Evolutionary conservation across 2,797 vertebrate genomes (phyloP).

Genomic region (Notoglanidium macrostoma): DNA sequence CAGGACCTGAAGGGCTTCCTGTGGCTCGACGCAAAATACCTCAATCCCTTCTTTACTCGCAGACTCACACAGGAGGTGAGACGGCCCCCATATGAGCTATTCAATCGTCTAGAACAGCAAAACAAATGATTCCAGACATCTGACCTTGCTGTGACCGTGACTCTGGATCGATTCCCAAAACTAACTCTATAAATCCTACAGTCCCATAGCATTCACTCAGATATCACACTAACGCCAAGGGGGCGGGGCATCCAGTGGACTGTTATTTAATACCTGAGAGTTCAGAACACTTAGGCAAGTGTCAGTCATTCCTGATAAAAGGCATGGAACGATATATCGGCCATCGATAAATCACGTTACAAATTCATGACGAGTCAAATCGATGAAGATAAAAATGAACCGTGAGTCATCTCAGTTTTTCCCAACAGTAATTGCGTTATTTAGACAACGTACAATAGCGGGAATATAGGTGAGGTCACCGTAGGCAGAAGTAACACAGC

Average conservation of each 20-base stretch:
- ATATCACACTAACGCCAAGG: too few relatives aligned
- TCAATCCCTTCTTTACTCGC: slow-evolving; percentile 98
- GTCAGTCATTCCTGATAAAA: neutral
- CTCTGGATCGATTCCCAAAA: neutral
- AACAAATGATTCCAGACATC: neutral
- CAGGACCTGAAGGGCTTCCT: slow-evolving; percentile 97
- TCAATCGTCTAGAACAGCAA: neutral
- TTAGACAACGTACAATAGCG: too few relatives aligned
- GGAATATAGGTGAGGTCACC: too few relatives aligned
- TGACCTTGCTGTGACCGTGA: neutral
- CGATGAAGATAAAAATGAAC: too few relatives aligned
- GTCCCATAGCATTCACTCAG: too few relatives aligned
- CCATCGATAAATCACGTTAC: too few relatives aligned
- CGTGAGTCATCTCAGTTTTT: too few relatives aligned
- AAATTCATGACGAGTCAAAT: too few relatives aligned
- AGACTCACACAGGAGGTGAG: slow-evolving; percentile 94
- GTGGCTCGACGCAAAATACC: slow-evolving; percentile 97
- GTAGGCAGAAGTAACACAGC: too few relatives aligned
- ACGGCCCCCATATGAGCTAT: neutral
- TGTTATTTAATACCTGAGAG: neutral
- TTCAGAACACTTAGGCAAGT: neutral
- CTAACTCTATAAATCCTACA: too few relatives aligned
- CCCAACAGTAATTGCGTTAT: too few relatives aligned
- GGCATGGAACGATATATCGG: too few relatives aligned
- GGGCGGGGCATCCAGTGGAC: neutral